Conservation (phyloP, 1,140 invertebrate genomes). For the Drosophila gunungcola region DNA sequence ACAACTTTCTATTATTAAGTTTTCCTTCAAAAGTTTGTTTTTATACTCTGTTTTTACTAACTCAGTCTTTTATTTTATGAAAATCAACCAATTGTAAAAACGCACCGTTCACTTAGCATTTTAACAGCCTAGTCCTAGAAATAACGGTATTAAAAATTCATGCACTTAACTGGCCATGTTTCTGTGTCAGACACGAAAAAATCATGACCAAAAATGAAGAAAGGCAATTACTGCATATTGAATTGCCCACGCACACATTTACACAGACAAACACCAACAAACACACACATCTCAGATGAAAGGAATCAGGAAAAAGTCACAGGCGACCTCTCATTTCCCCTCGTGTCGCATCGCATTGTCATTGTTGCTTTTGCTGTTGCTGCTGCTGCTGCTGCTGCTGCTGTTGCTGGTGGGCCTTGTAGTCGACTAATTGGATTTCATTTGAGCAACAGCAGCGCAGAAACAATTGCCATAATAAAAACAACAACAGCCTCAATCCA, state of each 20-base stretch:
- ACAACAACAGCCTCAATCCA: constrained; percentile 52
- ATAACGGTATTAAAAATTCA: constrained; percentile 58
- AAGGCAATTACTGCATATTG: constrained; percentile 74
- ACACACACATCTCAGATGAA: constrained; percentile 19
- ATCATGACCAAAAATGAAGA: constrained; percentile 75
- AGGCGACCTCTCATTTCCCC: constrained; percentile 34
- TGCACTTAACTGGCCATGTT: constrained; percentile 64
- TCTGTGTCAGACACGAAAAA: constrained; percentile 59
- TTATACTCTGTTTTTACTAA: no score
- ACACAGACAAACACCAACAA: constrained; percentile 11
- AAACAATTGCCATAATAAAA: constrained; percentile 59
- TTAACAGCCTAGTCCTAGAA: constrained; percentile 4
- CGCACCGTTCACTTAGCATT: constrained; percentile 5
- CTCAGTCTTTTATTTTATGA: no score
- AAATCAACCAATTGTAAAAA: no score
- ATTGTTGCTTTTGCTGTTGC: constrained; percentile 22
- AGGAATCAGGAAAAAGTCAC: constrained; percentile 59
- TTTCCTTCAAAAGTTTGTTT: no score
- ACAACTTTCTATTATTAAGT: no score
- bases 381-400: constrained; percentile 4
- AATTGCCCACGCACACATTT: constrained; percentile 43
- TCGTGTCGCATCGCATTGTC: constrained; percentile 17
- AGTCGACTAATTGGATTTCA: constrained; percentile 83
- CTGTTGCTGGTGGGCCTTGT: constrained; percentile 68
- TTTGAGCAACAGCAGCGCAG: constrained; percentile 68